Percentiles rank a stretch among this genome's conserved stretches.
phyloP scores from a whole-genome alignment of 2,888 invertebrate genomes.

The Cataglyphis livida region DNA sequence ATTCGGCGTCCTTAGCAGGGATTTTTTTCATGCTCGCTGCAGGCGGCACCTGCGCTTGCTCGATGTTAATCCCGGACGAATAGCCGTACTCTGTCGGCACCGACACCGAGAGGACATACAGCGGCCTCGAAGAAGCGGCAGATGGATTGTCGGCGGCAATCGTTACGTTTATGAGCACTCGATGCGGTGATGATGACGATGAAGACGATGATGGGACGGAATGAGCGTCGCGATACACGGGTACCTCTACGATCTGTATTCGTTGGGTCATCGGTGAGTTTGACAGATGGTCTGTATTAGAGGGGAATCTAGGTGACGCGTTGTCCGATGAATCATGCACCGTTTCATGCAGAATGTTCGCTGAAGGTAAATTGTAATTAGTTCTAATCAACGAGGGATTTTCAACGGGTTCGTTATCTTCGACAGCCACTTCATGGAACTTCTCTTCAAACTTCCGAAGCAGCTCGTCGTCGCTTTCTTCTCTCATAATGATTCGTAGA shows the following conservation, averaged over 20 bases:
- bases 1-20: constrained; percentile 20
- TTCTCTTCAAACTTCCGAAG: constrained; percentile 77
- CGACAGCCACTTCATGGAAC: constrained; percentile 66
- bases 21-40: constrained; percentile 54
- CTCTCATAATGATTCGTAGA: constrained; percentile 74
- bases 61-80: constrained; percentile 87
- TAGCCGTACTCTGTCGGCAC: constrained; percentile 89
- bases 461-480: constrained; percentile 80
- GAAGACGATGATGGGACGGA: constrained; percentile 66
- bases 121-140: constrained; percentile 87
- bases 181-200: constrained; percentile 83
- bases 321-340: constrained; percentile 47
- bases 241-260: constrained; percentile 70
- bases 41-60: constrained; percentile 84
- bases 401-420: constrained; percentile 26
- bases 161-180: constrained; percentile 93
- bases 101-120: constrained; percentile 93
- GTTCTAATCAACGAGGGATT: constrained; percentile 43
- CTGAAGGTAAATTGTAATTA: constrained; percentile 24
- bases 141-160: constrained; percentile 90
- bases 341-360: constrained; percentile 12
- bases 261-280: constrained; percentile 60
- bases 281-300: constrained; percentile 27
- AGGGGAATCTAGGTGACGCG: constrained; percentile 9
- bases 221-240: constrained; percentile 55